Evolutionary conservation across 2,888 invertebrate species (phyloP), one percentile per base, ranked within the genome.

Genomic region (Gastracanthus pulcherrimus): DNA sequence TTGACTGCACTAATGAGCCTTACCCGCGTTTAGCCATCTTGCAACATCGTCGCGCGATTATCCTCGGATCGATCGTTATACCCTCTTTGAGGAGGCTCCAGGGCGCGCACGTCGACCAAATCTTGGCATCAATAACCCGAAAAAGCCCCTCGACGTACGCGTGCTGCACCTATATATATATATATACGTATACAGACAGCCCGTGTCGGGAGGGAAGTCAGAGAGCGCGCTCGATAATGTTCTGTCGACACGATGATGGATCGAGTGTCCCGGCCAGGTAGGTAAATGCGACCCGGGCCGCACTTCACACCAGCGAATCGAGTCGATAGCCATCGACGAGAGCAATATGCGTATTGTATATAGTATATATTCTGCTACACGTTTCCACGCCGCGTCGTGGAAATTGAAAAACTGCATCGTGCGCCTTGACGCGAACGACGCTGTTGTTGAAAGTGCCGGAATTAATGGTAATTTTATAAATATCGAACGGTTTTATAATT

Each of bases 201-300:
- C 4, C 11, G 26, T 34, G 34, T 3, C 13, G 36, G 51, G 7
- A n/a, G 16, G 31, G 16, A 23, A 19, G 60, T 5, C 26, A 4
- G 60, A 31, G 41, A 62, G 19, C 26, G 48, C 71, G 80, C 77
- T 83, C 78, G 84, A 84, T 86, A 86, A 89, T 88, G 86, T 87
- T 85, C 86, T 86, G 90, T 87, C 89, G 90, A 90, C 90, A 89
- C 86, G 87, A 89, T 90, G 90, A 90, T 90, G 88, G 89, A 90
- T 90, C 87, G 87, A 84, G 84, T 83, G 86, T 86, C 86, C 86
- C 85, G 85, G 83, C 74, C 85, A 83, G 85, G 85, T 86, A 85
- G 85, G 86, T 86, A 85, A 85, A 86, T 85, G 82, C 83, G 84
- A 80, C 41, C n/a, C 36, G 26, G 34, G 62, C 45, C 62, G 36